These are phyloP conservation scores for Epicauta chinensis DNA, from an alignment of 1,140 invertebrate species.

Conservation along the genomic window DNA sequence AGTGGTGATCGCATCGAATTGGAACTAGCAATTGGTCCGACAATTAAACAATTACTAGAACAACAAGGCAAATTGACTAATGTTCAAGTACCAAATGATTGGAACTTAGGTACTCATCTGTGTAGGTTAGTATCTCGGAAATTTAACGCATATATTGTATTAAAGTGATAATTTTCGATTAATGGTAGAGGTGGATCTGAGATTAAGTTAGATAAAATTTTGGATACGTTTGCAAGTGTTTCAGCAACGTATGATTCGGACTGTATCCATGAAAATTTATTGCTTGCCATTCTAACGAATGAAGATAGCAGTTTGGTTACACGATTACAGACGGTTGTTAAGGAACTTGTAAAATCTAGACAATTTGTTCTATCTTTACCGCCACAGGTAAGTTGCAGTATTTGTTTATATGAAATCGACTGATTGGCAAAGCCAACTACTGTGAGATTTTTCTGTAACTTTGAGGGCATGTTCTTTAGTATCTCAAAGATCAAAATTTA, in stretches of 20 bases:
- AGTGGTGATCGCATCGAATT: constrained; percentile 26
- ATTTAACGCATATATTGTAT: too few species aligned
- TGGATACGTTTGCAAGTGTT: constrained; percentile 16
- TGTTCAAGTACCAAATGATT: constrained; percentile 10
- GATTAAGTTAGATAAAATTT: constrained; percentile 12
- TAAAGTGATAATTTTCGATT: too few species aligned
- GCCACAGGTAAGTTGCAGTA: constrained; percentile 34
- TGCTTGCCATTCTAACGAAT: constrained; percentile 15
- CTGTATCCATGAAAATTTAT: constrained; percentile 39
- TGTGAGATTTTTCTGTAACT: too few species aligned
- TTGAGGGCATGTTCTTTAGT: too few species aligned
- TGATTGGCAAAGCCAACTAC: too few species aligned
- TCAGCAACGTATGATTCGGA: constrained; percentile 22
- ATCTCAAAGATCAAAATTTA: too few species aligned
- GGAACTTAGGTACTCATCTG: constrained; percentile 36
- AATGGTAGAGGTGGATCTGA: constrained; percentile 21
- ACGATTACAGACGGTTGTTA: constrained; percentile 3
- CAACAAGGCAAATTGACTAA: constrained; percentile 13
- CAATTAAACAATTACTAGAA: constrained; percentile 30
- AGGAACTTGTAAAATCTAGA: not conserved
- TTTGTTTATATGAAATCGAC: constrained; percentile 11
- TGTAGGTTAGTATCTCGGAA: too few species aligned
- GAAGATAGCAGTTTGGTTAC: not conserved
- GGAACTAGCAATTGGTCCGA: constrained; percentile 33
- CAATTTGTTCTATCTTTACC: constrained; percentile 25